Evolutionary conservation across 2,888 invertebrate genomes (phyloP).

Genomic region (Phortica okadai): DNA sequence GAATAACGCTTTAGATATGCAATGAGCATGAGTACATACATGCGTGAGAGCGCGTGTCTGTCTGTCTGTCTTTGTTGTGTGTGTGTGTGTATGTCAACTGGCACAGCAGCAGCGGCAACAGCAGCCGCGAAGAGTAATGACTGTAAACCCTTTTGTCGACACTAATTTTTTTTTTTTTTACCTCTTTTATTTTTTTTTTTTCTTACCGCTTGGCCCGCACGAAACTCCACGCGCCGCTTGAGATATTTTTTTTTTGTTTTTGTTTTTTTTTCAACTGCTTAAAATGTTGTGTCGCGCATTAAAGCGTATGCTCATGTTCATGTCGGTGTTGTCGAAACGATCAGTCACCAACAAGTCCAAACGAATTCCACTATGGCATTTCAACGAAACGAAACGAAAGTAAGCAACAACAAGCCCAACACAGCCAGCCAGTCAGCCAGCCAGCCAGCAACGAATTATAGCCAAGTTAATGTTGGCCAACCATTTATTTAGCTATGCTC

Average conservation of each 20-base stretch:
- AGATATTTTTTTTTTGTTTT: neutral
- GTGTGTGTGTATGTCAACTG: slow-evolving; percentile 47
- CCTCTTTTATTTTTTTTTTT: slow-evolving; percentile 31
- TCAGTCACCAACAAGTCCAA: slow-evolving; percentile 58
- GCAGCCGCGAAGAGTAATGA: slow-evolving; percentile 71
- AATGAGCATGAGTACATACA: neutral
- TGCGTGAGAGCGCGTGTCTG: slow-evolving; percentile 8
- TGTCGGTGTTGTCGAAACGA: slow-evolving; percentile 69
- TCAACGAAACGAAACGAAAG: slow-evolving; percentile 19
- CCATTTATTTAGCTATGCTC: slow-evolving; percentile 27
- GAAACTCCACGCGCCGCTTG: neutral
- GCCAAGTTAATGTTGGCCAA: slow-evolving; percentile 33
- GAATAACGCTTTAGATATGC: neutral
- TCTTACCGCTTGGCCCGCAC: neutral
- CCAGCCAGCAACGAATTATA: neutral
- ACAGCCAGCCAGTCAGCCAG: slow-evolving; percentile 1
- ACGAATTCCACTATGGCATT: neutral
- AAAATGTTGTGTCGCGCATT: slow-evolving; percentile 56
- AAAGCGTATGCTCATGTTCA: slow-evolving; percentile 64
- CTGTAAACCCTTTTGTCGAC: slow-evolving; percentile 76
- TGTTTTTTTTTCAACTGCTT: neutral
- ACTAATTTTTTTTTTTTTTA: slow-evolving; percentile 70
- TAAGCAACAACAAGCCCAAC: neutral
- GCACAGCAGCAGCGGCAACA: slow-evolving; percentile 44
- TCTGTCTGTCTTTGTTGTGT: neutral